Conservation (phyloP, 2,113 vertebrate species). For the Cryptomyrus ogoouensis region DNA sequence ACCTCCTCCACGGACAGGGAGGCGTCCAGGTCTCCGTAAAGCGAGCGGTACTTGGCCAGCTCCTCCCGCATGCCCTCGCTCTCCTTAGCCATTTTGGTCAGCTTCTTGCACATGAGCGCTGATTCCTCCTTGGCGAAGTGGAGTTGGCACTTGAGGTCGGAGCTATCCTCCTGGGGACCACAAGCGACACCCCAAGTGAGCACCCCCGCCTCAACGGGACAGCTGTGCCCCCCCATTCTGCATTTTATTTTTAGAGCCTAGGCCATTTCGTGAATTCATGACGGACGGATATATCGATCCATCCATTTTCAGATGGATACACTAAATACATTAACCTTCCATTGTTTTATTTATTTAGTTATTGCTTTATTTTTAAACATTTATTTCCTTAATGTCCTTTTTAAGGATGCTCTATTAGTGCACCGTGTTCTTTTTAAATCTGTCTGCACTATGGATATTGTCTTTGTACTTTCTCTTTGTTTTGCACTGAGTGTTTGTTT, state of each 20-base stretch:
- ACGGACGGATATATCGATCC: not conserved
- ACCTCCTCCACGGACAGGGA: conserved; percentile 84
- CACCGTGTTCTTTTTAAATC: not conserved
- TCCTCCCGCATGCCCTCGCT: conserved; percentile 92
- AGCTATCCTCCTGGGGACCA: conserved; percentile 78
- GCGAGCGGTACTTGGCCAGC: conserved; percentile 81
- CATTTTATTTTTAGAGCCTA: not conserved
- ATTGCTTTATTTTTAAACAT: not conserved
- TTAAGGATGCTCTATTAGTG: not conserved
- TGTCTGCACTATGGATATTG: not conserved
- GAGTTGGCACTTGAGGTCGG: conserved; percentile 93
- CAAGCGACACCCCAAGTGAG: not conserved
- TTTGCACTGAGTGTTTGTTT: not conserved
- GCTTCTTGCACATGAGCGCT: conserved; percentile 95
- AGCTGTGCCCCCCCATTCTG: not conserved
- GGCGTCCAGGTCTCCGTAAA: conserved; percentile 85
- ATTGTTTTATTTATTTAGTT: not conserved
- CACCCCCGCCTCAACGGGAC: not conserved
- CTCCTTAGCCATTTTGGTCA: conserved; percentile 92
- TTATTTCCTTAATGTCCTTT: not conserved
- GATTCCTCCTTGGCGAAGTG: conserved; percentile 98
- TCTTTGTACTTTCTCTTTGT: not conserved
- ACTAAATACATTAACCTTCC: not conserved
- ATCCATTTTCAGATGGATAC: not conserved
- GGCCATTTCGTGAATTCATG: not conserved